A percentile compares a stretch with the other conserved stretches of the same genome.
Conservation (phyloP, 2,797 vertebrate genomes). For the Lithobates sylvaticus region DNA sequence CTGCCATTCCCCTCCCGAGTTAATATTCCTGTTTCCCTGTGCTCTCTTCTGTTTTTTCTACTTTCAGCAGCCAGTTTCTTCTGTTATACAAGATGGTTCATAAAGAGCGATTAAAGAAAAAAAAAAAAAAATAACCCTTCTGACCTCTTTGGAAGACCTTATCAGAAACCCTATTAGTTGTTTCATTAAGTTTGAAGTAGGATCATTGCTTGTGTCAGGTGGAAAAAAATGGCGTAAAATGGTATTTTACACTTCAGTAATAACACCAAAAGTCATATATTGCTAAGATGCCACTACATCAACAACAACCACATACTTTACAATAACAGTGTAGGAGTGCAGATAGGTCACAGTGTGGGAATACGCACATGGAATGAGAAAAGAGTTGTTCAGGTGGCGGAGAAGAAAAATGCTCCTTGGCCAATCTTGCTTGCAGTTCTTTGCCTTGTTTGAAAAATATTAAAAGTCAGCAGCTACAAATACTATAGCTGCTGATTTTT, state of each 20-base stretch:
- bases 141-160: conserved; percentile 26
- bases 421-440: background rate
- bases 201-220: background rate
- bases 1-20: background rate
- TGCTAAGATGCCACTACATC: background rate
- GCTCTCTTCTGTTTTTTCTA: background rate
- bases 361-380: background rate
- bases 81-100: background rate
- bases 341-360: background rate
- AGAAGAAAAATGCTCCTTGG: too few relatives aligned
- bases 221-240: conserved; percentile 2
- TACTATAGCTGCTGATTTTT: too few relatives aligned
- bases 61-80: background rate
- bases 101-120: background rate
- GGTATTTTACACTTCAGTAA: conserved; percentile 27
- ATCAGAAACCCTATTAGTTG: conserved; percentile 35
- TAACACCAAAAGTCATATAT: background rate
- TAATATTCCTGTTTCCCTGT: conserved; percentile 2
- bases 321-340: background rate
- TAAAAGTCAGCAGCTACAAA: too few relatives aligned
- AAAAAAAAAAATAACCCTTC: background rate
- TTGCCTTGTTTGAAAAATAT: too few relatives aligned
- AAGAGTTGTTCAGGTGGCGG: too few relatives aligned
- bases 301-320: background rate
- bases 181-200: conserved; percentile 11